These are phyloP conservation scores for Pollenia angustigena DNA, from an alignment of 2,888 invertebrate genomes.

Conservation along the genomic window DNA sequence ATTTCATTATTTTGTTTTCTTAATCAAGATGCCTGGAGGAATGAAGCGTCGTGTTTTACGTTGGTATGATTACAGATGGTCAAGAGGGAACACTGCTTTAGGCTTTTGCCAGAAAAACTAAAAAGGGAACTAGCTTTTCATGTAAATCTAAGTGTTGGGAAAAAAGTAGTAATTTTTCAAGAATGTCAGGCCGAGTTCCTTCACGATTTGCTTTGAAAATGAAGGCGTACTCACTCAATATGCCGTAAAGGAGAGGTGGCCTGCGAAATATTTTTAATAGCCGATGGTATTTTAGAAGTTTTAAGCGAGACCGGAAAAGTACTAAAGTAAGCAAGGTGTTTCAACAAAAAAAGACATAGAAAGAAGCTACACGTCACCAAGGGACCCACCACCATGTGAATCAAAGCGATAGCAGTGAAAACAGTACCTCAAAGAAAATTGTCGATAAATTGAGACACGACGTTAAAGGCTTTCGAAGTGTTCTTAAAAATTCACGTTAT, in stretches of 20 bases:
- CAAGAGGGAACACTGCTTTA: conserved; percentile 96
- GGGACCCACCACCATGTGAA: too few species aligned
- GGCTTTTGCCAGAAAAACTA: conserved; percentile 96
- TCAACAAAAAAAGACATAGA: too few species aligned
- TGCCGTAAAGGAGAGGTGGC: too few species aligned
- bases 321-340: too few species aligned
- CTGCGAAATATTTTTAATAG: too few species aligned
- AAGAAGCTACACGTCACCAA: too few species aligned
- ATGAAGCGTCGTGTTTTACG: conserved; percentile 98
- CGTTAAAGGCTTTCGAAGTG: conserved; percentile 89
- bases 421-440: conserved; percentile 89
- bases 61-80: conserved; percentile 99
- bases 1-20: not conserved
- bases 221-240: too few species aligned
- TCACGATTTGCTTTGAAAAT: conserved; percentile 95
- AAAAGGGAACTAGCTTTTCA: conserved; percentile 98
- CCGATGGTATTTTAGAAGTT: too few species aligned
- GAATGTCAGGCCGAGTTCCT: conserved; percentile 99
- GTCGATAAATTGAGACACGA: conserved; percentile 93
- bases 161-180: conserved; percentile 98
- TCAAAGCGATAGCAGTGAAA: conserved; percentile 83
- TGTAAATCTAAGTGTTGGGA: conserved; percentile 96
- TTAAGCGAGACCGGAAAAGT: too few species aligned
- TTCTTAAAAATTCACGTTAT: conserved; percentile 86
- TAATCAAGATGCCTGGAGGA: conserved; percentile 88